A percentile compares a stretch with the other conserved stretches of the same genome.
phyloP scores from a whole-genome alignment of 1,140 invertebrate genomes.

The Drosophila hydei region DNA sequence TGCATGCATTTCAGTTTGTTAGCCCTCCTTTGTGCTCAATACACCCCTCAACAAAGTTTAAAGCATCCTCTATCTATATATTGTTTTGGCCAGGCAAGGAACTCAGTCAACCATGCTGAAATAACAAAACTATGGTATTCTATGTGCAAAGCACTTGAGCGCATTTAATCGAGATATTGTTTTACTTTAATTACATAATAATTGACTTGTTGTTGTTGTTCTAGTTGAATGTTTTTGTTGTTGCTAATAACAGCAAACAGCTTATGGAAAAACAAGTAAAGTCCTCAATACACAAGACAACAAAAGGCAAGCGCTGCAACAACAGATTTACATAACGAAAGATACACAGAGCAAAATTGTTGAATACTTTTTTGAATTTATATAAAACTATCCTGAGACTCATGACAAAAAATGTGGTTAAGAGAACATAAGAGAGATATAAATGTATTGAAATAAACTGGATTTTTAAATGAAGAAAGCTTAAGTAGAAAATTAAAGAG shows the following conservation, averaged over 20 bases:
- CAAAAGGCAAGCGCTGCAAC: slow-evolving; percentile 27
- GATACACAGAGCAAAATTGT: not conserved
- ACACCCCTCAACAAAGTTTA: not conserved
- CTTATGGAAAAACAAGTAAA: slow-evolving; percentile 52
- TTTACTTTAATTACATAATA: slow-evolving; percentile 81
- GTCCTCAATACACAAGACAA: slow-evolving; percentile 13
- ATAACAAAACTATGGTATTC: slow-evolving; percentile 15
- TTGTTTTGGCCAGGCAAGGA: not conserved
- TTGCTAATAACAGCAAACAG: slow-evolving; percentile 67
- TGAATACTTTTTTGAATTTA: not conserved
- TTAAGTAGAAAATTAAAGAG: too few species aligned
- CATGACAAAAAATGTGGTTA: too few species aligned
- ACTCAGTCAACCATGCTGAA: slow-evolving; percentile 23
- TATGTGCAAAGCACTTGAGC: slow-evolving; percentile 48
- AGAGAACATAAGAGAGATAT: too few species aligned
- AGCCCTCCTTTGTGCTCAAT: slow-evolving; percentile 6
- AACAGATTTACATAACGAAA: slow-evolving; percentile 23
- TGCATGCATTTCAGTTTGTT: not conserved
- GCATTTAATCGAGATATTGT: slow-evolving; percentile 68
- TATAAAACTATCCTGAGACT: too few species aligned
- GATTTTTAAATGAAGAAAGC: too few species aligned
- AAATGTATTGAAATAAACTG: too few species aligned
- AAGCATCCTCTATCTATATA: slow-evolving; percentile 10
- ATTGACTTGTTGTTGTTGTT: slow-evolving; percentile 56
- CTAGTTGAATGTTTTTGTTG: slow-evolving; percentile 35